Evolutionary conservation across 1,140 invertebrate genomes (phyloP).

Genomic region (Macrocentrus cingulum): DNA sequence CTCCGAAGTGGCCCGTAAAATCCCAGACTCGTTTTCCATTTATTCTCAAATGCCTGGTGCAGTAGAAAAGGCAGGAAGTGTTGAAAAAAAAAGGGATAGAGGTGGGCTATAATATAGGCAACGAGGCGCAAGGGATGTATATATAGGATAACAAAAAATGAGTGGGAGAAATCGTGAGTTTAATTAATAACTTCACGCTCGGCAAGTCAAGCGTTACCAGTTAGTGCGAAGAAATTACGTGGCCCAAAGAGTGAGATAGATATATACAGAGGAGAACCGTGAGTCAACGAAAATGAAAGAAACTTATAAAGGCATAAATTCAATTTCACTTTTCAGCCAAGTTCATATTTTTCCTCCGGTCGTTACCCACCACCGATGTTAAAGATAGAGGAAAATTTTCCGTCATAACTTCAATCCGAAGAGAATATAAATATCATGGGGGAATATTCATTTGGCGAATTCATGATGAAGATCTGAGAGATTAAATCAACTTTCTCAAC

Average conservation of each 20-base stretch:
- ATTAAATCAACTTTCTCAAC: no score
- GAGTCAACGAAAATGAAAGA: conserved; percentile 36
- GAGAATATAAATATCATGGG: no score
- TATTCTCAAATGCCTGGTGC: conserved; percentile 14
- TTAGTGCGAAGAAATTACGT: neutral
- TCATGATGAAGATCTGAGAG: no score
- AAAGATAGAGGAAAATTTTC: neutral
- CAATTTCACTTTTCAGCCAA: conserved; percentile 39
- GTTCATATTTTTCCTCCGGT: conserved; percentile 33
- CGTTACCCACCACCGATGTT: conserved; percentile 9
- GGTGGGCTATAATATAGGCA: neutral
- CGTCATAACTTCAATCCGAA: no score
- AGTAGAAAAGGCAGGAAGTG: conserved; percentile 1
- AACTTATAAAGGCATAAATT: conserved; percentile 42
- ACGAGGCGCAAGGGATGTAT: neutral
- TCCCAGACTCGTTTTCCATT: conserved; percentile 18
- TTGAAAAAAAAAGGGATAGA: conserved; percentile 3
- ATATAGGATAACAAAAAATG: neutral
- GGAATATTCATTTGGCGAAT: no score
- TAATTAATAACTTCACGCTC: conserved; percentile 35
- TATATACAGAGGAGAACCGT: conserved; percentile 23
- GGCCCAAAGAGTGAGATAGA: neutral
- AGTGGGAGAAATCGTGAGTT: conserved; percentile 25
- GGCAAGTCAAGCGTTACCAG: conserved; percentile 27
- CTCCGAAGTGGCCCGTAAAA: conserved; percentile 19